Evolutionary conservation across 2,797 vertebrate genomes (phyloP), one percentile per base, ranked within the genome.

Genomic region (Melanogrammus aeglefinus): DNA sequence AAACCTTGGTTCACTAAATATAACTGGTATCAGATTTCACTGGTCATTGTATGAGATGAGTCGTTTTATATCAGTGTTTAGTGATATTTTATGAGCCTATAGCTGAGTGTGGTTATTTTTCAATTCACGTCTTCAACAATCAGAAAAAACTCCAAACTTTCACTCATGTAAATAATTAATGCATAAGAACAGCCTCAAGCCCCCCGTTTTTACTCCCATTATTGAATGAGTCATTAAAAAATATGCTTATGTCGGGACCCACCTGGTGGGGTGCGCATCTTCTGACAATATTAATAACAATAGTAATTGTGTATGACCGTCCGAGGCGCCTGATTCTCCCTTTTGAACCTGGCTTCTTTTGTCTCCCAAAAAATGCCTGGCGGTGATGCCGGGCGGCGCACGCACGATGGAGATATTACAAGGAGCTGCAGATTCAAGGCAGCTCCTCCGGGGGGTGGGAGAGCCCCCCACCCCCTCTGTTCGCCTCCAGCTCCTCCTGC

Each of bases 401-500:
- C 85, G 75, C 83, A 47, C 51, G 8, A 51, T 51, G 57, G n/a
- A 66, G n/a, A 27, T 9, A 10, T 63, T 66, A 87, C 89, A 88
- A 87, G 87, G 87, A 89, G 86, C 90, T 91, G 89, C 91, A 89
- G 87, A 78, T 86, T 86, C 81, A 57, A 57, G 57, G 57, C 85
- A 82, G 86, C 87, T 88, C 90, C 87, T 90, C 77, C 81, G 84
- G 90, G 88, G 89, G 87, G 91, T 85, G 87, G 82, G 24, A 31
- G 66, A 27, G 80, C 83, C 86, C 88, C 21, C 75, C 47, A 51
- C 73, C 21, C 71, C 86, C 71, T 76, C 77, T 78, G 63, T 77
- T 69, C 80, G 77, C 83, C 72, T 82, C 83, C 86, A 86, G 81
- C 88, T 84, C 89, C 93, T 91, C 88, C 90, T 92, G 89, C 87